Percentiles rank a stretch among this genome's conserved stretches.
Conservation (phyloP, 2,888 invertebrate species). For the Conistra vaccinii region DNA sequence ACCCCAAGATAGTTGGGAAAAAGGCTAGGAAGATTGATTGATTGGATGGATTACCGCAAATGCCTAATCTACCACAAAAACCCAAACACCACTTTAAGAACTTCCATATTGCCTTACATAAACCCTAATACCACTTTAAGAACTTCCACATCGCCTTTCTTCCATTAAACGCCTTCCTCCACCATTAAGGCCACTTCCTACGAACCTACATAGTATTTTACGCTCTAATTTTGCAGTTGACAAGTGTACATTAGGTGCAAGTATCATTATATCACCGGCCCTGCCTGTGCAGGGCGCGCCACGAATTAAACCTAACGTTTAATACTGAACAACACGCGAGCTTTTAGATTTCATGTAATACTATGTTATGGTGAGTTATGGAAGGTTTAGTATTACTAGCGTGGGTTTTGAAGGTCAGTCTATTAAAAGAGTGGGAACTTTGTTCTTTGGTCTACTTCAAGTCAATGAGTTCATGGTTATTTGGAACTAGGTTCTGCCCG, state of each 20-base stretch:
- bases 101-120: no score
- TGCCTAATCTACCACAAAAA: no score
- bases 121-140: constrained; percentile 11
- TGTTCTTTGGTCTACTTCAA: not conserved
- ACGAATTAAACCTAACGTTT: constrained; percentile 40
- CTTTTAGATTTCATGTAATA: constrained; percentile 37
- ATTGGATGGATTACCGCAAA: no score
- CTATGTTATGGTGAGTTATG: constrained; percentile 19
- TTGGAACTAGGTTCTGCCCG: no score
- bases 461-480: no score
- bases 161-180: constrained; percentile 4
- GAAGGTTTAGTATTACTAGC: constrained; percentile 11
- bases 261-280: constrained; percentile 57
- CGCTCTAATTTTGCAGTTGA: constrained; percentile 61
- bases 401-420: constrained; percentile 16
- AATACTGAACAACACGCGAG: constrained; percentile 41
- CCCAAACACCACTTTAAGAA: no score
- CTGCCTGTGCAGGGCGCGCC: constrained; percentile 43
- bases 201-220: constrained; percentile 52
- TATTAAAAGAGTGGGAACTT: not conserved
- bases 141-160: constrained; percentile 15
- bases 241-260: constrained; percentile 59
- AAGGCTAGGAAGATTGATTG: no score
- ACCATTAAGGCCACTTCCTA: constrained; percentile 49
- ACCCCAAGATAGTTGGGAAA: no score